Evolutionary conservation across 2,888 invertebrate genomes (phyloP).

Genomic region (Agrypnus murinus): DNA sequence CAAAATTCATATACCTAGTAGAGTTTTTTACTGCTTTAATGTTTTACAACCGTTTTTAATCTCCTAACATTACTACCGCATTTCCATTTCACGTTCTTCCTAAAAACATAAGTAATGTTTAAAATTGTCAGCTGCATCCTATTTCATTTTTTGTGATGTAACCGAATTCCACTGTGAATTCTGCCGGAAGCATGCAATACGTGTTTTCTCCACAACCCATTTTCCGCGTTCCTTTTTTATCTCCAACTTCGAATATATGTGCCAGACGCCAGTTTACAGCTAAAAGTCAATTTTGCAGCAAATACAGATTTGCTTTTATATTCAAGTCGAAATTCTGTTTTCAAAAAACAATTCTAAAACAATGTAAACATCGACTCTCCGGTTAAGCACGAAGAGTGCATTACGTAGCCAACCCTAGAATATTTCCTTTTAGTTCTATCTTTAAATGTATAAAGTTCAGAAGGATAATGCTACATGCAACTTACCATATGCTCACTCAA

Average conservation of each 20-base stretch:
- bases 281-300: constrained; percentile 41
- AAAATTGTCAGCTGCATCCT: background rate
- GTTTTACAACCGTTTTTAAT: no score
- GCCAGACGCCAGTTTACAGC: constrained; percentile 39
- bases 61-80: no score
- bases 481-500: no score
- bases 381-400: no score
- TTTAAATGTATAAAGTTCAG: no score
- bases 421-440: no score
- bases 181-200: constrained; percentile 15
- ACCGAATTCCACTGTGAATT: constrained; percentile 19
- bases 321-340: constrained; percentile 22
- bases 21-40: no score
- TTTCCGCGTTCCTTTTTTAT: constrained; percentile 22
- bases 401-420: no score
- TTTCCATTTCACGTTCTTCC: background rate
- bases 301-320: constrained; percentile 37
- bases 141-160: background rate
- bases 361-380: no score
- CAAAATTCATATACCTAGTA: no score
- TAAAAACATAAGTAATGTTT: background rate
- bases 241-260: constrained; percentile 28
- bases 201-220: constrained; percentile 9
- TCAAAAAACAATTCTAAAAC: constrained; percentile 35
- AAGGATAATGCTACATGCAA: no score